A percentile compares a stretch with the other conserved stretches of the same genome.
These are phyloP conservation scores for Megastigmus dorsalis DNA, from an alignment of 2,888 invertebrate species.

Conservation along the genomic window DNA sequence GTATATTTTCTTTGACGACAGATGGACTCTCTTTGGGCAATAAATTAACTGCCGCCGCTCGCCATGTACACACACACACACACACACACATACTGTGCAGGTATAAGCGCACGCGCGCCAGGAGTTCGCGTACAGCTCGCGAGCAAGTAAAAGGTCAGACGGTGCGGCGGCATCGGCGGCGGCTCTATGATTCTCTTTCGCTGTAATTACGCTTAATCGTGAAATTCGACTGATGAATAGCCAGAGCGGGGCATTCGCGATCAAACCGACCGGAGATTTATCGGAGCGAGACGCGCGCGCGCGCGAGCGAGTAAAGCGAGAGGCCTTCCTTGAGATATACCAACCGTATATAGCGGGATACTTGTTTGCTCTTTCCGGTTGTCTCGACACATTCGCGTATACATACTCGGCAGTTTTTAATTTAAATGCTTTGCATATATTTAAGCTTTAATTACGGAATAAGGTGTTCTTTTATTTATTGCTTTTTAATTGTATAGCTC, in stretches of 20 bases:
- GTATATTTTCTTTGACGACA: slow-evolving; percentile 31
- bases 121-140: neutral
- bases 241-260: neutral
- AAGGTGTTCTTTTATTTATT: no score
- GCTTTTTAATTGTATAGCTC: no score
- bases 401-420: neutral
- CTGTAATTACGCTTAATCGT: slow-evolving; percentile 14
- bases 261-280: neutral
- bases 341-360: no score
- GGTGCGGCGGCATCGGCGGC: neutral
- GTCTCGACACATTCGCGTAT: no score
- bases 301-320: no score
- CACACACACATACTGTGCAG: no score
- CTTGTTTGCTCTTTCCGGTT: neutral
- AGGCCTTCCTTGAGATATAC: no score
- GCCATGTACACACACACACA: no score
- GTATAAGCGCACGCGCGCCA: neutral
- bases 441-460: slow-evolving; percentile 2
- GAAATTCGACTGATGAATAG: slow-evolving; percentile 7
- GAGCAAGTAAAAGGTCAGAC: slow-evolving; percentile 8
- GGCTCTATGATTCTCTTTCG: no score
- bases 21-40: slow-evolving; percentile 30
- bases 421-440: neutral
- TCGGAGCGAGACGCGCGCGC: neutral
- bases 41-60: slow-evolving; percentile 38